phyloP scores from a whole-genome alignment of 2,113 vertebrate species.

The Heterotis niloticus region DNA sequence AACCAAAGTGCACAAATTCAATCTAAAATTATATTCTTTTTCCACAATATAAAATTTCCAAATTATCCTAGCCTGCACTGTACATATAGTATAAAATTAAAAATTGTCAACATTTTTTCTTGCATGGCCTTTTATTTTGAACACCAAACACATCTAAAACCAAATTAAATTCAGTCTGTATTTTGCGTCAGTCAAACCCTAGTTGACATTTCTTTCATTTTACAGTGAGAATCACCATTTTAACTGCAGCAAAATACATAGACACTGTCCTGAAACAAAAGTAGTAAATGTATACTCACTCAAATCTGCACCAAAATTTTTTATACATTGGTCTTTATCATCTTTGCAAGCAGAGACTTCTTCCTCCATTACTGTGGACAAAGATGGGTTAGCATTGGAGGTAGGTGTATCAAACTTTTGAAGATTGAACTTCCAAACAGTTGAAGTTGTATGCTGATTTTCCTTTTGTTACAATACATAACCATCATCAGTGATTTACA shows the following conservation, averaged over 20 bases:
- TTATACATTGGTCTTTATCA: slow-evolving; percentile 38
- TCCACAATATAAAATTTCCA: too few relatives aligned
- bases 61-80: too few relatives aligned
- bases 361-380: slow-evolving; percentile 53
- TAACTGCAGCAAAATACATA: too few relatives aligned
- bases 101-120: slow-evolving; percentile 45
- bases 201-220: too few relatives aligned
- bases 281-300: slow-evolving; percentile 54
- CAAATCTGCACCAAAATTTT: slow-evolving; percentile 52
- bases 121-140: slow-evolving; percentile 20
- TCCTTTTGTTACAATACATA: too few relatives aligned
- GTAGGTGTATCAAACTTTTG: slow-evolving; percentile 38
- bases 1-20: too few relatives aligned
- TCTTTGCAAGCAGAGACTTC: slow-evolving; percentile 43
- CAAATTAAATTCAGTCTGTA: slow-evolving; percentile 64
- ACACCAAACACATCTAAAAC: slow-evolving; percentile 7
- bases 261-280: too few relatives aligned
- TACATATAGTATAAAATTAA: too few relatives aligned
- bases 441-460: slow-evolving; percentile 24
- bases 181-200: too few relatives aligned
- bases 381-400: slow-evolving; percentile 39
- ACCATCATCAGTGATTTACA: too few relatives aligned
- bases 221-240: too few relatives aligned
- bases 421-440: slow-evolving; percentile 42
- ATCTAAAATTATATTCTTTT: too few relatives aligned